Base-by-base conservation (phyloP, 2,888 invertebrate genomes). In the Hartigia nigra region DNA sequence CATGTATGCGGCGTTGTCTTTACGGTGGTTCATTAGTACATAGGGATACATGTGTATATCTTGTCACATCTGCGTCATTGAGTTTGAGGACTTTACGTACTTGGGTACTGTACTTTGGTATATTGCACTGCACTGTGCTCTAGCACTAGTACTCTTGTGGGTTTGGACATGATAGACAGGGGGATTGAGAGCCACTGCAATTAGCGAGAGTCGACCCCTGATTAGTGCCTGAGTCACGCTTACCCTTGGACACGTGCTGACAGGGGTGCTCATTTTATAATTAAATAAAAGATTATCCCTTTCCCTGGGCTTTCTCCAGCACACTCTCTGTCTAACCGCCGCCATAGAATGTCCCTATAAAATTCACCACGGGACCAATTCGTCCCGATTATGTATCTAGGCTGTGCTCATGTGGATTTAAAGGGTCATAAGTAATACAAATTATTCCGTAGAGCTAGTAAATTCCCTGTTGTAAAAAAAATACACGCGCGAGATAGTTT, bases 151-250 rank as follows among this genome's bases (percentile, higher is more conserved):
- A 55, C 55, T 55, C 55, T 55, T 23, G 55, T 23, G 55, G 55
- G 55, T 55, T 55, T 23, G 55, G 9, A 23, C 9, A 55, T 55
- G 23, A 55, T 23, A 55, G 55, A 9, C 31, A 4, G 37, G 23
- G 12, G 23, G 31, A 23, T 34, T 69, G 78, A 79, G 78, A 79
- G 76, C 74, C 78, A 76, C 78, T 79, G 78, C 23, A 76, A 79
- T 79, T 79, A 79, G 69, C 76, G 76, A 12, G 34, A 76, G 76
- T 35, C 76, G 55, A 74, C 78, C 74, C 76, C 78, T 79, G 78
- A 79, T 79, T 79, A 79, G 78, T 74, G 76, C 55, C 76, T 76
- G 78, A 79, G 78, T 79, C 78, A 79, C 78, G 78, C 78, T 76
- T 36, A 79, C 76, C 76, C 72, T 74, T 12, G 34, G 14, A 70